Conservation (phyloP, 2,797 vertebrate species). For the Tragopan temminckii region DNA sequence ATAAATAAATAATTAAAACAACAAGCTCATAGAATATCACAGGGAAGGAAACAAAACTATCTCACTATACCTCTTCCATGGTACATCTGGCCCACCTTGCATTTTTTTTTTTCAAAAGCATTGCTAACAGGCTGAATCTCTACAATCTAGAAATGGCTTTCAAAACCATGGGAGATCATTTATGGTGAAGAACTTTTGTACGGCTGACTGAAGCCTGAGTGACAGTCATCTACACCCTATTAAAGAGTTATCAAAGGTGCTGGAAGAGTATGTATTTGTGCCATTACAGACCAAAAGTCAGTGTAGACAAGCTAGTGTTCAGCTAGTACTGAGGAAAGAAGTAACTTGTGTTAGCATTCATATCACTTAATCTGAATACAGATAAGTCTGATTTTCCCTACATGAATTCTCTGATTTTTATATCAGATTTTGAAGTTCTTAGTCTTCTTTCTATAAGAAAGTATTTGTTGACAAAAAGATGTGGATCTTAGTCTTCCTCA, state of each 20-base stretch:
- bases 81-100: fast-evolving
- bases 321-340: background rate
- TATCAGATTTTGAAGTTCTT: background rate
- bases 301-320: background rate
- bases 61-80: background rate
- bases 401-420: background rate
- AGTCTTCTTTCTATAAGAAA: background rate
- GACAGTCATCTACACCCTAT: background rate
- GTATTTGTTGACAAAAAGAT: background rate
- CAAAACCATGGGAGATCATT: background rate
- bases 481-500: background rate
- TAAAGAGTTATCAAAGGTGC: background rate
- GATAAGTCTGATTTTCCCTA: background rate
- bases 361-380: background rate
- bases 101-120: background rate
- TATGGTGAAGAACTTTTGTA: background rate
- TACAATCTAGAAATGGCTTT: background rate
- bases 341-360: background rate
- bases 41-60: background rate
- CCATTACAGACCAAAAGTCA: background rate
- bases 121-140: background rate
- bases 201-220: background rate
- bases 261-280: background rate
- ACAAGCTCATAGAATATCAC: background rate
- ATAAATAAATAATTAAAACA: background rate